phyloP scores from a whole-genome alignment of 2,113 vertebrate genomes.

The Rutilus rutilus region DNA sequence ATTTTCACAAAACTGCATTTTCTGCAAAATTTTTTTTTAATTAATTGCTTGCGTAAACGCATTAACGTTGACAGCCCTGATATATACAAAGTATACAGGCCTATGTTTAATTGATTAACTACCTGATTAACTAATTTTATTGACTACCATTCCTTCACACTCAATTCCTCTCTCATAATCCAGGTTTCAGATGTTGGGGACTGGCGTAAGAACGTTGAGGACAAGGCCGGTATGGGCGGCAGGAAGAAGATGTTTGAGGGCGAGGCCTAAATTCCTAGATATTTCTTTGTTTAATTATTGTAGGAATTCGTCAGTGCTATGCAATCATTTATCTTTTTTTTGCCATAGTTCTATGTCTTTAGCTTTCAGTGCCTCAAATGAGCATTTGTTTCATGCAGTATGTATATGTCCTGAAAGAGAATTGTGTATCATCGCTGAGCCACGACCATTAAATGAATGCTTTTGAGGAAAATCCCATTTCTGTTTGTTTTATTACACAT shows the following conservation, averaged over 20 bases:
- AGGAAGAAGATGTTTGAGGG: conserved; percentile 91
- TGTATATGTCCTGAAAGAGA: conserved; percentile 26
- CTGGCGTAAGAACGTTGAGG: conserved; percentile 90
- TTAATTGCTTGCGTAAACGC: too few relatives aligned
- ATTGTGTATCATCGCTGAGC: conserved; percentile 32
- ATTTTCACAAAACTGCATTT: too few relatives aligned
- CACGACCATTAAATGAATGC: conserved; percentile 51
- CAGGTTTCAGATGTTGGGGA: conserved; percentile 74
- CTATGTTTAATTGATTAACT: too few relatives aligned
- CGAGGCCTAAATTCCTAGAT: conserved; percentile 73
- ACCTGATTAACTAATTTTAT: too few relatives aligned
- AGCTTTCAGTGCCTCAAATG: background rate
- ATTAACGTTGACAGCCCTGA: too few relatives aligned
- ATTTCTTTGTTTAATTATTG: conserved; percentile 28
- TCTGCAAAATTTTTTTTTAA: too few relatives aligned
- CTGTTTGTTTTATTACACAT: conserved; percentile 1
- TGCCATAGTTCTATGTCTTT: conserved; percentile 13
- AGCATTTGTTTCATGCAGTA: conserved; percentile 31
- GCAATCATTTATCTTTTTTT: conserved; percentile 28
- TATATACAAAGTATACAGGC: too few relatives aligned
- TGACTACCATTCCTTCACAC: background rate
- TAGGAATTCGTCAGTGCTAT: background rate
- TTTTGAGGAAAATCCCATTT: conserved; percentile 28
- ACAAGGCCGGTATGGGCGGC: conserved; percentile 88
- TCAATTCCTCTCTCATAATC: background rate